Base-by-base conservation (phyloP, 2,797 vertebrate species). In the Sebastes matsubarae region DNA sequence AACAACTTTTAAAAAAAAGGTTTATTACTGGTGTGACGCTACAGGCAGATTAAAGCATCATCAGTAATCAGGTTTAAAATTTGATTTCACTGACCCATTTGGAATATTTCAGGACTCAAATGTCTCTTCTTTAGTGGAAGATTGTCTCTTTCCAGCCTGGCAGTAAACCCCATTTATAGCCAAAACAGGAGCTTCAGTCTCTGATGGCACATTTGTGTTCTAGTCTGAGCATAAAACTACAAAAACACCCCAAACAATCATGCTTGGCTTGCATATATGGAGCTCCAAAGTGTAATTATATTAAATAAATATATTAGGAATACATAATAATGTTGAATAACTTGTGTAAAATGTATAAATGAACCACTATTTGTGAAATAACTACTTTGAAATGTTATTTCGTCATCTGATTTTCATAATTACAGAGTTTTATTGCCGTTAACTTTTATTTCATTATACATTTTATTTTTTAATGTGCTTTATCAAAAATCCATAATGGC, bases 91-190 rank as follows among this genome's bases (percentile, higher is more conserved):
- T 42, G 30, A 71, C 6, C 2, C 5, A 27, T 42, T 32, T 60
- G 16, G 46, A 75, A 55, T 25, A 30, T 36, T 64, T 68, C 32
- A 77, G 32, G 8, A 9, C 57, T 25, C 4, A 65, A 69, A 70
- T 27, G 13, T 58, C 11, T 68, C 34, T 42, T 42, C 1, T 68
- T 38, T 42, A 14, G 14, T 29, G 9, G 52, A 68, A 61, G 1
- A 36, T 36, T 12, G 25, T 50, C 38, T 61, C 13, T 75, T 30
- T 59, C 52, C 34, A 70, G 55, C 60, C 50, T 16, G 55, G 46
- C 11, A 74, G 16, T 81, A 77, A 89, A 87, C 20, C 24, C 12
- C 3, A 27, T 77, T 79, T 54, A 78, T 10, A 60, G 29, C 22
- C 55, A 12, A 46, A 74, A 76, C 77, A 38, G 30, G 54, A 25